Base-by-base conservation (phyloP, 1,140 invertebrate genomes). In the Drosophila subobscura region DNA sequence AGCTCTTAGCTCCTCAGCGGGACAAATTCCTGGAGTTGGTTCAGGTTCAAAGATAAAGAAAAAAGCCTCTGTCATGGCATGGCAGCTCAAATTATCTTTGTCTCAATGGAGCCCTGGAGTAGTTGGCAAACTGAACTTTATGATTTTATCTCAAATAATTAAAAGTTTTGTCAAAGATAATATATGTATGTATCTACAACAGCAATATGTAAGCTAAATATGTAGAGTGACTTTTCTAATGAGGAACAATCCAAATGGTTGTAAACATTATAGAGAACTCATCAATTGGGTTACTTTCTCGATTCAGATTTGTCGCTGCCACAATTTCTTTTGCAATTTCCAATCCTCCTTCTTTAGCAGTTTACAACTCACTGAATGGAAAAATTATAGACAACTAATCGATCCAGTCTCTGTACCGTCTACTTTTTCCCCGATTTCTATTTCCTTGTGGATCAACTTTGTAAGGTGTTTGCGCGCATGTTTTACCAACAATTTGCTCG, bases 331-430 rank as follows among this genome's bases (percentile, higher is more conserved):
- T 29, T 8, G 14, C 44, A 16, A 47, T 57, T 33, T 55, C 52
- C 16, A 25, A 44, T 64, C 12, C 37, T 46, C 25, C 42, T 54
- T 49, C 29, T 40, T 57, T 72, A 46, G 16, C 57, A 59, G 71
- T 79, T 90, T 75, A 44, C 72, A 70, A 73, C 52, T 89, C 89
- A 90, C 52, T 90, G 89, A 91, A 90, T 79, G 79, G 89, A 84
- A 90, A 91, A 90, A 91, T 91, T 89, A 89, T 90, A 83, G 84
- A 68, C 83, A 86, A 72, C 89, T 91, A 90, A 91, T 90, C 89
- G 81, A 83, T 74, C 49, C 41, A 41, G 25, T 25, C 25, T 57
- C 46, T 60, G 56, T 41, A 33, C 50, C 33, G 58, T 67, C 44
- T 47, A 74, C 53, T 58, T 72, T 57, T 37, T 23, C 44, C 42